Conservation (phyloP, 2,797 vertebrate genomes). For the Pipistrellus kuhlii region DNA sequence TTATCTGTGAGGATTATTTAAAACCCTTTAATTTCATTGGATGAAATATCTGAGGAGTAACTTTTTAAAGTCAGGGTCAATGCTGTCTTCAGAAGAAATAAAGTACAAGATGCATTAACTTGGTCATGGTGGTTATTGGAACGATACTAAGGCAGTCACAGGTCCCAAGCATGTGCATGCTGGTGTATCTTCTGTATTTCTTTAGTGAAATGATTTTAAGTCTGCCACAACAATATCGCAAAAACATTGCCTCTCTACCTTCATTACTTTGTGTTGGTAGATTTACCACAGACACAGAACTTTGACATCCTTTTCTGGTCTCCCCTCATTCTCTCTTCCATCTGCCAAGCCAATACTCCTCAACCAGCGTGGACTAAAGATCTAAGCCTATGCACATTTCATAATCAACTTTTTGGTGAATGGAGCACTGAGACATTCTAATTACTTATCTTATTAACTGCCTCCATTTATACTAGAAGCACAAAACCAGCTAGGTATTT, state of each 20-base stretch:
- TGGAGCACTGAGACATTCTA: neutral
- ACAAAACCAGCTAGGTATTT: constrained; percentile 1
- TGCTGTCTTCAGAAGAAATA: neutral
- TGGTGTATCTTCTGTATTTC: neutral
- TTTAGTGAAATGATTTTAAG: constrained; percentile 18
- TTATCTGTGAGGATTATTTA: constrained; percentile 3
- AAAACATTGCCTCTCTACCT: neutral
- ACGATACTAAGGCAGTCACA: neutral
- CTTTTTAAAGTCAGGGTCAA: constrained; percentile 52
- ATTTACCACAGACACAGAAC: neutral
- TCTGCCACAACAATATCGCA: neutral
- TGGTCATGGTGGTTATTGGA: neutral
- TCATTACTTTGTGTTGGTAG: neutral
- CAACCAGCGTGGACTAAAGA: neutral
- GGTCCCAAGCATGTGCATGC: neutral
- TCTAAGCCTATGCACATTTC: neutral
- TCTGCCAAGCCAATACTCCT: neutral
- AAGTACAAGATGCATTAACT: neutral
- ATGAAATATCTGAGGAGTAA: neutral
- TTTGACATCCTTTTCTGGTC: neutral
- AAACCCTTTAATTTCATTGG: neutral
- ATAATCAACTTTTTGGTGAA: constrained; percentile 33
- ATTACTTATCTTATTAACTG: neutral
- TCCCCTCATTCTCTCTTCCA: neutral
- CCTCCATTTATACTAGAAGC: constrained; percentile 46